Conservation (phyloP, 2,888 invertebrate species). For the Oscheius onirici region DNA sequence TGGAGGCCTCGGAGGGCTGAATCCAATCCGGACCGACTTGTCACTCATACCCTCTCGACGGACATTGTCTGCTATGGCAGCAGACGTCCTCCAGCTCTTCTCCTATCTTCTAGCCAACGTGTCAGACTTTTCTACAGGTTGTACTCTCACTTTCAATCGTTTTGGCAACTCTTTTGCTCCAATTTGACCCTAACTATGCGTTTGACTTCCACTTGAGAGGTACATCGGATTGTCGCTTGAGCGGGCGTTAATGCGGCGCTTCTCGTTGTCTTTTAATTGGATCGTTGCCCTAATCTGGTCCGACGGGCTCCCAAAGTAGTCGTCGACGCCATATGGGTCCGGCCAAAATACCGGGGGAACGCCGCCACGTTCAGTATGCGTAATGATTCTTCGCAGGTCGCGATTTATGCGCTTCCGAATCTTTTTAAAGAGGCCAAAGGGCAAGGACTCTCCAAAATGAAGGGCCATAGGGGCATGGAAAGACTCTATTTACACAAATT, state of each 20-base stretch:
- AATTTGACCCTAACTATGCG: no score
- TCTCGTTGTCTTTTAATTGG: conserved; percentile 31
- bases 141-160: not conserved
- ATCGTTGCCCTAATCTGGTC: conserved; percentile 32
- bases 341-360: conserved; percentile 24
- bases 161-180: no score
- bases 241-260: conserved; percentile 27
- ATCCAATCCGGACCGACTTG: conserved; percentile 35
- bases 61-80: conserved; percentile 54
- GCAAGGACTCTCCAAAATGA: not conserved
- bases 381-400: conserved; percentile 18
- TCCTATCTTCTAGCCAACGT: conserved; percentile 70
- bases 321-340: conserved; percentile 21
- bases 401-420: conserved; percentile 26
- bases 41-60: conserved; percentile 34
- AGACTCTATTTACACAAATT: no score
- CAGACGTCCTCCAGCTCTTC: conserved; percentile 68
- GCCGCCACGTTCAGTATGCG: conserved; percentile 13
- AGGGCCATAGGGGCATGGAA: no score
- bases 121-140: conserved; percentile 62
- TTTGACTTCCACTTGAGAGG: no score
- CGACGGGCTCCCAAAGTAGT: conserved; percentile 26
- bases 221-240: conserved; percentile 19
- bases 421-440: not conserved
- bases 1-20: conserved; percentile 33